phyloP scores from a whole-genome alignment of 2,113 vertebrate species.

The Sturnus vulgaris region DNA sequence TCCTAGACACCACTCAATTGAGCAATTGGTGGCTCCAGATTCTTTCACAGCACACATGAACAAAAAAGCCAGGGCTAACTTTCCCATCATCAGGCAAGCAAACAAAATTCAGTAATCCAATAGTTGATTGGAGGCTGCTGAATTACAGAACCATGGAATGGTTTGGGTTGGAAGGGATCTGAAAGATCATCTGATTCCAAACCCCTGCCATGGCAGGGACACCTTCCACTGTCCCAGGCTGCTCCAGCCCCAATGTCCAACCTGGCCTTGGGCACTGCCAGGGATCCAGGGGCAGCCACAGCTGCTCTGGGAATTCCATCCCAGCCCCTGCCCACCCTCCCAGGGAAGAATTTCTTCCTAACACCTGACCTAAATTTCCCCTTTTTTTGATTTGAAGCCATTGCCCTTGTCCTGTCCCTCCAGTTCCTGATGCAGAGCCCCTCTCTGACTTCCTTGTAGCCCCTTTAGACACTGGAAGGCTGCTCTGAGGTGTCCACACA shows the following conservation, averaged over 20 bases:
- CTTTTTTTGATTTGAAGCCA: neutral
- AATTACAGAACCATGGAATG: neutral
- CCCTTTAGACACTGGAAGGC: neutral
- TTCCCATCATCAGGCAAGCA: neutral
- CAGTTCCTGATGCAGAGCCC: neutral
- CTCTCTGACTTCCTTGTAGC: neutral
- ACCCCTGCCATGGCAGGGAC: neutral
- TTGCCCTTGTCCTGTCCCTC: neutral
- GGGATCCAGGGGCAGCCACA: neutral
- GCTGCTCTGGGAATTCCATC: no score
- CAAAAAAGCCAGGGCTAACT: neutral
- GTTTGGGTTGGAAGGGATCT: neutral
- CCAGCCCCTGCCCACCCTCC: fast-evolving
- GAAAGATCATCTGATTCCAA: fast-evolving
- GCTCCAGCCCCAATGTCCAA: fast-evolving
- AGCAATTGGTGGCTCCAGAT: neutral
- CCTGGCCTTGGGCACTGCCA: neutral
- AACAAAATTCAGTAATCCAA: neutral
- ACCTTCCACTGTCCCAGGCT: neutral
- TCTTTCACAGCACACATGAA: neutral
- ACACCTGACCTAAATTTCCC: neutral
- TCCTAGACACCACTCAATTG: neutral
- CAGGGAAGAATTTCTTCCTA: neutral
- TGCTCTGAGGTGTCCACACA: neutral
- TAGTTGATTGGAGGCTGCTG: neutral